A percentile compares a stretch with the other conserved stretches of the same genome.
Conservation (phyloP, 2,113 vertebrate genomes). For the Actenoides hombroni region DNA sequence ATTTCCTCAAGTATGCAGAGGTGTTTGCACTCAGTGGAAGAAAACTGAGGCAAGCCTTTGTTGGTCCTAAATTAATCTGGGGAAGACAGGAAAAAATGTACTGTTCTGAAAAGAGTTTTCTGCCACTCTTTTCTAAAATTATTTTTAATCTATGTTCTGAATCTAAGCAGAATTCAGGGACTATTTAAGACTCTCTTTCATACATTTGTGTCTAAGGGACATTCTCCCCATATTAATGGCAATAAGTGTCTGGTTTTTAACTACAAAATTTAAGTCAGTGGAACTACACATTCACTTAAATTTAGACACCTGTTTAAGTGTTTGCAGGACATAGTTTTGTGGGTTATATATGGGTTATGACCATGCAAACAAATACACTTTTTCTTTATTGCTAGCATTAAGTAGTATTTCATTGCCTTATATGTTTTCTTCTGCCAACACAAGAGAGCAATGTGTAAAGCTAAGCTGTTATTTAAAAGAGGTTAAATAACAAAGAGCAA, state of each 20-base stretch:
- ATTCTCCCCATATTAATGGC: accelerated
- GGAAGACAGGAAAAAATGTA: neutral
- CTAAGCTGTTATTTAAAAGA: neutral
- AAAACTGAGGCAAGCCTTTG: neutral
- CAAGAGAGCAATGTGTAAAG: neutral
- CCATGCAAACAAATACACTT: neutral
- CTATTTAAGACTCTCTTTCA: neutral
- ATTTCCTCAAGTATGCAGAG: neutral
- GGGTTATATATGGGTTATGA: neutral
- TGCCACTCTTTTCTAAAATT: neutral
- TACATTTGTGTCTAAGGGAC: neutral
- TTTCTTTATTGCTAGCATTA: neutral
- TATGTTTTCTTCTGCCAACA: neutral
- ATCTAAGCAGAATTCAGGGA: neutral
- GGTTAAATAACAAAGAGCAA: neutral
- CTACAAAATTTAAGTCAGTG: neutral
- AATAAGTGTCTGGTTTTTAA: neutral
- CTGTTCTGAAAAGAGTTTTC: neutral
- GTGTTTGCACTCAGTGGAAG: neutral
- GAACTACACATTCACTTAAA: accelerated
- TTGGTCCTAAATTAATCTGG: neutral
- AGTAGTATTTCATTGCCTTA: neutral
- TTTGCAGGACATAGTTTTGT: neutral
- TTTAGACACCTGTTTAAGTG: neutral
- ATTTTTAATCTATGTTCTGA: neutral